Evolutionary conservation across 2,797 vertebrate genomes (phyloP).

Genomic region (Anabacerthia variegaticeps): DNA sequence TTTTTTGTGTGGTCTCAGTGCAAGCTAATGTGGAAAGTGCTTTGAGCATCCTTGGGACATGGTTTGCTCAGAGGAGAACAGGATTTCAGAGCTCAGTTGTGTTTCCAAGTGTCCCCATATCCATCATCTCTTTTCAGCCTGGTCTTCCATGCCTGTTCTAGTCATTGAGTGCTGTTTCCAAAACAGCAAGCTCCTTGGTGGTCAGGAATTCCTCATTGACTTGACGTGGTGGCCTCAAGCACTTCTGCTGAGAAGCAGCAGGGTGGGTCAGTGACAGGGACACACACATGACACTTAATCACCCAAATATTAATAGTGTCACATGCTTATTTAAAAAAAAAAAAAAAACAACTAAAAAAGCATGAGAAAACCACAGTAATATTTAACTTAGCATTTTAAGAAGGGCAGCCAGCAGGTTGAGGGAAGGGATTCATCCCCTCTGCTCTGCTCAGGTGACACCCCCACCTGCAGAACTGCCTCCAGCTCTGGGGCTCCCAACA

Average conservation of each 20-base stretch:
- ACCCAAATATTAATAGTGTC: not conserved
- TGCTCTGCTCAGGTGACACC: not conserved
- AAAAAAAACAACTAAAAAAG: not conserved
- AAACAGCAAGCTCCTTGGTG: not conserved
- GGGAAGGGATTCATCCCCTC: not conserved
- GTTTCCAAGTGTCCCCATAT: slow-evolving; percentile 25
- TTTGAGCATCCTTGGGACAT: not conserved
- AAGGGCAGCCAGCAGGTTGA: not conserved
- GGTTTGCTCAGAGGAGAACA: not conserved
- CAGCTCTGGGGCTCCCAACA: not conserved
- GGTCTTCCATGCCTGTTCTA: slow-evolving; percentile 15
- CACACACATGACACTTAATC: not conserved
- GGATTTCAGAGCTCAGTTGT: not conserved
- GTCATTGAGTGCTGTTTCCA: slow-evolving; percentile 27
- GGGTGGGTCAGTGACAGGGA: not conserved
- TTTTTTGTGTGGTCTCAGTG: not conserved
- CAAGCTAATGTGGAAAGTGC: not conserved
- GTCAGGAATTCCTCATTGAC: slow-evolving; percentile 41
- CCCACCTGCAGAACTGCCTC: not conserved
- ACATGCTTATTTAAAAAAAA: not conserved
- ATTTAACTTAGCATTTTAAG: not conserved
- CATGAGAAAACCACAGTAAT: not conserved
- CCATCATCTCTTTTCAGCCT: slow-evolving; percentile 21
- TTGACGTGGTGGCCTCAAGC: slow-evolving; percentile 9
- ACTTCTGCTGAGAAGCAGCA: not conserved